phyloP scores from a whole-genome alignment of 2,797 vertebrate genomes.

The Channa striata region DNA sequence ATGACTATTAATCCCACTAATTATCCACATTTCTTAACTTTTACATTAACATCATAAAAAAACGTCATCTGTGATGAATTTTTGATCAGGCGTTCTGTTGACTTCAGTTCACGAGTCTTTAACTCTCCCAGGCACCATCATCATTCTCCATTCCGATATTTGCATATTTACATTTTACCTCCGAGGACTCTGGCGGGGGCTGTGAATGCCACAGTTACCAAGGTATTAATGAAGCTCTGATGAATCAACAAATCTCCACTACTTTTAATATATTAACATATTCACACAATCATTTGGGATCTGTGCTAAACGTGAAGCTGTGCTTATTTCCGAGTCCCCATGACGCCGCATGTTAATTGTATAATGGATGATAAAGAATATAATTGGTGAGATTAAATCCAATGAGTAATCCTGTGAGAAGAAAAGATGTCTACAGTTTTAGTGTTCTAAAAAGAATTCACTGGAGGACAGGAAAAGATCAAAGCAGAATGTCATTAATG shows the following conservation, averaged over 20 bases:
- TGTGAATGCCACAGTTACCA: slow-evolving; percentile 24
- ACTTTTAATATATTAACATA: slow-evolving; percentile 58
- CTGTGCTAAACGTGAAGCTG: slow-evolving; percentile 17
- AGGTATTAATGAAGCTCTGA: slow-evolving; percentile 66
- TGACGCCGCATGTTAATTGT: slow-evolving; percentile 57
- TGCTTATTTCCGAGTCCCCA: slow-evolving; percentile 42
- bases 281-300: slow-evolving; percentile 48
- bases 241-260: slow-evolving; percentile 63
- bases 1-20: slow-evolving; percentile 3
- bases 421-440: slow-evolving; percentile 11
- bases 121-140: slow-evolving; percentile 41
- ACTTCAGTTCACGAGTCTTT: slow-evolving; percentile 22
- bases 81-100: slow-evolving; percentile 13
- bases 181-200: slow-evolving; percentile 22
- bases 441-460: slow-evolving; percentile 24
- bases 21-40: slow-evolving; percentile 22
- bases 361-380: slow-evolving; percentile 54
- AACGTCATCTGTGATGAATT: background rate
- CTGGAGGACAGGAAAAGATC: slow-evolving; percentile 39
- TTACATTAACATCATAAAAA: background rate
- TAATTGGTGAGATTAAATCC: slow-evolving; percentile 62
- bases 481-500: slow-evolving; percentile 63
- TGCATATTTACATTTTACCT: slow-evolving; percentile 52
- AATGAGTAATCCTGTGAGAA: slow-evolving; percentile 37
- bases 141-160: slow-evolving; percentile 45